Evolutionary conservation across 1,140 invertebrate species (phyloP), one percentile per base, ranked within the genome.

Genomic region (Mesaphorura yosii): DNA sequence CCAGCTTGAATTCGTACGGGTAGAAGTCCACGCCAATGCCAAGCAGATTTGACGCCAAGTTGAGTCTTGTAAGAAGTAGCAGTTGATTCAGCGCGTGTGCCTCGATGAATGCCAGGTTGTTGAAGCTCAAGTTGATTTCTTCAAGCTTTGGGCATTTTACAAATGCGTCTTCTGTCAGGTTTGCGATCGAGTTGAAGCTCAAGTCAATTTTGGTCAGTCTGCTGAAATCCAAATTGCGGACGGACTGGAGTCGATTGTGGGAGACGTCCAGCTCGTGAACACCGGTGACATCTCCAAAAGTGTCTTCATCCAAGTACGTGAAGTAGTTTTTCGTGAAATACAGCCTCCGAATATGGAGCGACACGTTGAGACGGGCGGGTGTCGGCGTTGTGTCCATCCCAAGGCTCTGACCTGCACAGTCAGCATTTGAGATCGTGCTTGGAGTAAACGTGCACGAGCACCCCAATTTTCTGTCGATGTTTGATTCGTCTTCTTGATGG

Each of bases 311-410:
- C 2, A 62, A 25, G 17, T n/a, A 26, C 3, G 1, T 53, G 12
- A 59, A 17, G 6, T 44, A 22, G 26, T 63, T 59, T 14, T 48
- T 25, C 15, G 48, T 47, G 15, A 63, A 55, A 26, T 60, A 51
- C 0, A 59, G 37, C 1, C 14, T 44, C 26, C 47, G 17, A 10
- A 63, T 53, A 34, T 53, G 51, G 5, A 19, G 42, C 6, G 57
- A 59, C n/a, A 63, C 45, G 28, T 63, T 63, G 4, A 63, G n/a
- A n/a, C 26, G 19, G 7, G 7, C 14, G 1, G 61, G 61, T 10
- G 58, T 42, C 2, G 14, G 0, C 4, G 44, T 12, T 22, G 39
- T 34, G n/a, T 59, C 50, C 29, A 20, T 51, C 0, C 58, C 61
- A 2, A 63, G 22, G 39, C 26, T 51, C 27, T 48, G 19, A 2